Percentiles rank a stretch among this genome's conserved stretches.
Conservation (phyloP, 2,797 vertebrate species). For the Dendrocincla fuliginosa region DNA sequence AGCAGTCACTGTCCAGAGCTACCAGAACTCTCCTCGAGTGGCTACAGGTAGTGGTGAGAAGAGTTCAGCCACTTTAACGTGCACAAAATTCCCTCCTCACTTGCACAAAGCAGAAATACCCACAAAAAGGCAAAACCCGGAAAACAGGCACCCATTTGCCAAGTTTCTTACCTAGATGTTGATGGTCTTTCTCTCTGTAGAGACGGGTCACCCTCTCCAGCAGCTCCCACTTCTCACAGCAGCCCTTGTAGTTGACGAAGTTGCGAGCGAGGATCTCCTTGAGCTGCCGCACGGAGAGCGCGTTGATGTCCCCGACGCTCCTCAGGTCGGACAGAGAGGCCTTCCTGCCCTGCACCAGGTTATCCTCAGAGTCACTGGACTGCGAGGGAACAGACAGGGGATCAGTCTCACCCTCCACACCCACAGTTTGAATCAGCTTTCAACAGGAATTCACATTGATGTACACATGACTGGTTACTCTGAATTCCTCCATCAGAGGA, state of each 20-base stretch:
- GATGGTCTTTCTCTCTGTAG: constrained; percentile 87
- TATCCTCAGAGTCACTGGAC: constrained; percentile 86
- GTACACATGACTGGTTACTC: neutral
- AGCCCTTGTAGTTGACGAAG: constrained; percentile 97
- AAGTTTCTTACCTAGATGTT: constrained; percentile 78
- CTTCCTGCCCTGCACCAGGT: constrained; percentile 80
- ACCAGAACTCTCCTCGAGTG: neutral
- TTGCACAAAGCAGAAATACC: neutral
- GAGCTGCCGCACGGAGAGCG: constrained; percentile 89
- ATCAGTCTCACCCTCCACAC: neutral
- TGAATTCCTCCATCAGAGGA: neutral
- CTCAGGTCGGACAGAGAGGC: constrained; percentile 90
- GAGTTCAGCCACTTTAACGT: neutral
- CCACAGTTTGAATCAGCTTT: neutral
- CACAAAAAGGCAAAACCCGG: neutral
- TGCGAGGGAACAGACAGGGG: constrained; percentile 40
- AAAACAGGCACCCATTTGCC: accelerated
- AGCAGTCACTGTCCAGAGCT: neutral
- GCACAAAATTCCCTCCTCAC: neutral
- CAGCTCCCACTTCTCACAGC: constrained; percentile 98
- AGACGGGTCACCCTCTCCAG: constrained; percentile 91
- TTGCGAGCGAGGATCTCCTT: constrained; percentile 96
- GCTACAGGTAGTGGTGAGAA: accelerated
- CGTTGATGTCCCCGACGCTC: constrained; percentile 84
- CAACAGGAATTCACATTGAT: neutral